A percentile compares a stretch with the other conserved stretches of the same genome.
These are phyloP conservation scores for Ictalurus furcatus DNA, from an alignment of 2,113 vertebrate species.

Conservation along the genomic window DNA sequence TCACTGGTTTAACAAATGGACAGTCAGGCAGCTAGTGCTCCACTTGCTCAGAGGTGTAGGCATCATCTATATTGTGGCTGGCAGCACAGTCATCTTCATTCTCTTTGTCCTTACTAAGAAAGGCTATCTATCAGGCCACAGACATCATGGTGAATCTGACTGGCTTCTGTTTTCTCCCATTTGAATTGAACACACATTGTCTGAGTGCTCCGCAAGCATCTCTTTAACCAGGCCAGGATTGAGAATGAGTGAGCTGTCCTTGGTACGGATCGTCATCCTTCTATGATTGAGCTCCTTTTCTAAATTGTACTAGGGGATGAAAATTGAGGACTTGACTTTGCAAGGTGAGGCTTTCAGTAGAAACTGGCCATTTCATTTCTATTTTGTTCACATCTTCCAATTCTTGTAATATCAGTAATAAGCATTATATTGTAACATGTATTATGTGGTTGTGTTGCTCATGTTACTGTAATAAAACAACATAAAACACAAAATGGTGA, in stretches of 20 bases:
- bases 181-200: slow-evolving; percentile 77
- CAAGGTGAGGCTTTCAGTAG: slow-evolving; percentile 47
- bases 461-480: slow-evolving; percentile 12
- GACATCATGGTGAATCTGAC: slow-evolving; percentile 74
- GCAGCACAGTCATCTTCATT: slow-evolving; percentile 91
- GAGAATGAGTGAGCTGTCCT: slow-evolving; percentile 82
- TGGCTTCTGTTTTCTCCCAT: slow-evolving; percentile 76
- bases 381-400: slow-evolving; percentile 43
- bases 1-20: slow-evolving; percentile 71
- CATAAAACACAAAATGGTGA: slow-evolving; percentile 5
- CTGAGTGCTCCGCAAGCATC: slow-evolving; percentile 62
- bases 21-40: slow-evolving; percentile 76
- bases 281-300: slow-evolving; percentile 77
- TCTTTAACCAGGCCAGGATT: slow-evolving; percentile 75
- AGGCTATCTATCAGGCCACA: slow-evolving; percentile 76
- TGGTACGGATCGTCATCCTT: slow-evolving; percentile 76
- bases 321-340: slow-evolving; percentile 77
- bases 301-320: slow-evolving; percentile 69
- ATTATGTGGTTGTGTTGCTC: slow-evolving; percentile 13
- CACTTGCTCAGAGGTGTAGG: slow-evolving; percentile 75
- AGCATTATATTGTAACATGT: slow-evolving; percentile 15
- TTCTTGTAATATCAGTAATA: slow-evolving; percentile 37
- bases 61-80: slow-evolving; percentile 79
- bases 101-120: slow-evolving; percentile 79
- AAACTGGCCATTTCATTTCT: slow-evolving; percentile 46